Base-by-base conservation (phyloP, 1,140 invertebrate genomes). In the Eurytemora carolleeae region DNA sequence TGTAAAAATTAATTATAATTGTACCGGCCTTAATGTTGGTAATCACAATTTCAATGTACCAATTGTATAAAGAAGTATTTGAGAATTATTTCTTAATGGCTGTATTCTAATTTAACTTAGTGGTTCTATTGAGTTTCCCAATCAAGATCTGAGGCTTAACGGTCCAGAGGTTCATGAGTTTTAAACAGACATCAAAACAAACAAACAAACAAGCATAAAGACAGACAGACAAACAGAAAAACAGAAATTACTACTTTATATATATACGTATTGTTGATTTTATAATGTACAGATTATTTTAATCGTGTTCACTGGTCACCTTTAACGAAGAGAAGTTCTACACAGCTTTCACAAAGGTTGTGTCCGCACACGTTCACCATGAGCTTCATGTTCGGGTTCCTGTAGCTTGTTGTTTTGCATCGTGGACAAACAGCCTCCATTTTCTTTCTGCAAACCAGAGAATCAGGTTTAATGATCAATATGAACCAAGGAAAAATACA, bases 351-450 rank as follows among this genome's bases (percentile, higher is more conserved):
- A 75, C 95, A 99, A 65, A 98, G 75, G 18, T 88, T 84, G 76
- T 98, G 95, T 3, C 94, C 95, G 75, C 95, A 99, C 56, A 93
- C 81, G 73, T 98, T 99, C 58, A 98, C 93, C 86, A 97, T 86
- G 74, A 99, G 79, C 72, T 95, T 94, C 26, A 98, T 73, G 0
- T 86, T 90, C 23, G 93, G 93, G 77, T 98, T 98, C 74, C 91
- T 80, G 71, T 96, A 98, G 77, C 97, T 97, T 55, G 89, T 95
- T 23, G 93, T 96, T 78, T 96, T 95, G 75, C 95, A 98, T 71
- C 89, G 79, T 64, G 94, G 94, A 76, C 95, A 99, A 17, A 82
- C 85, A 73, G 88, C 83, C 68, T 92, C 88, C 18, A 44, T 44
- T 44, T 44, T n/a, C n/a, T n/a, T n/a, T n/a, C n/a, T n/a, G n/a